Base-by-base conservation (phyloP, 2,113 vertebrate genomes). In the Zosterops lateralis region DNA sequence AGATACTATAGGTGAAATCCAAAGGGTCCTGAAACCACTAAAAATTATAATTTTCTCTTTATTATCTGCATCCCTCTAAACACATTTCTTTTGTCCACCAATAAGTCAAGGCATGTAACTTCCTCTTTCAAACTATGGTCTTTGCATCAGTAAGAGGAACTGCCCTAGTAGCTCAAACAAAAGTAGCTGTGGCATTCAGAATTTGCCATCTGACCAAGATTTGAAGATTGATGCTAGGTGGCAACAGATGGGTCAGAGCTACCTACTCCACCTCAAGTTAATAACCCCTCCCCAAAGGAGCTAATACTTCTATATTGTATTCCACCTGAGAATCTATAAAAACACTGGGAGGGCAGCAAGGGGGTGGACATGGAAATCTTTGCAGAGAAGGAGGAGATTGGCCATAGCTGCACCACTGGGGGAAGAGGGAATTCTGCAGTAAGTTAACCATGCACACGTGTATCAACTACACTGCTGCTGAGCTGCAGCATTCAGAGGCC, bases 361-460 rank as follows among this genome's bases (percentile, higher is more conserved):
- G 16, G 28, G 28, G 36, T 2, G 32, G 29, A 38, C 11, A 25
- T 6, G 36, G 26, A 77, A 32, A 1, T 11, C 34, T 51, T 34
- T 6, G 2, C 18, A 36, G 21, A 17, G 14, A 45, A 51, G 36
- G 10, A 73, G 4, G 12, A 44, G 24, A 48, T 62, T 12, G 10
- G 18, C 22, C 1, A 6, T 12, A 45, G 54, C 18, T n/a, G 54
- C 51, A 61, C 11, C 36, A 38, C 17, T 14, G 17, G 4, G 20
- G 20, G 9, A 48, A 78, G 16, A 58, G 3, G 2, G 11, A 19
- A 25, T 77, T 68, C 42, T 80, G 38, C 45, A 68, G 1, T 3
- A 65, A 76, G 2, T 17, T 68, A 38, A 32, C 9, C 12, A 10
- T 54, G 51, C 14, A 75, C 10, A 47, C 0, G 0, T 1, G 0